Evolutionary conservation across 1,140 invertebrate species (phyloP).

Genomic region (Conus ventricosus): DNA sequence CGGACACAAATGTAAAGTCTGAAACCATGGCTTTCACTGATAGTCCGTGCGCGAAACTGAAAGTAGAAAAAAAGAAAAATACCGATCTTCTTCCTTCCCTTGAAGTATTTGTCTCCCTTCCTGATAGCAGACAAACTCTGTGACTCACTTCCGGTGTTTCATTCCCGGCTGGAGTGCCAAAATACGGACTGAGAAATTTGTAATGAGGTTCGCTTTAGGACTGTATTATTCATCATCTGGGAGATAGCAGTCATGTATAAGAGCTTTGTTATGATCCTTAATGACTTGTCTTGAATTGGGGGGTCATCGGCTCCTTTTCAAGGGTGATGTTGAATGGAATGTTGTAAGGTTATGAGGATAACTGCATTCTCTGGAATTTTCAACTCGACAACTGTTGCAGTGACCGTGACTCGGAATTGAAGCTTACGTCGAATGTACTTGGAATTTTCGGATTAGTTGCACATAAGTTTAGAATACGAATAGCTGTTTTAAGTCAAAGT

Average conservation of each 20-base stretch:
- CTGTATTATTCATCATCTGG: not conserved
- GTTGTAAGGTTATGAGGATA: no score
- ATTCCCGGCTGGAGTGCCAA: slow-evolving; percentile 28
- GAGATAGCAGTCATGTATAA: not conserved
- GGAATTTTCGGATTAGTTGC: no score
- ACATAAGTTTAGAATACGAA: no score
- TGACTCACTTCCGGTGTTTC: slow-evolving; percentile 36
- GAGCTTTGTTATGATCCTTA: not conserved
- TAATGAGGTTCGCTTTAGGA: slow-evolving; percentile 22
- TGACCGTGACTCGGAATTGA: no score
- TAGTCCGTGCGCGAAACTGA: no score
- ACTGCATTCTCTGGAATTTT: no score
- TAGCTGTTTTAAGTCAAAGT: no score
- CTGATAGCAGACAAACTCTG: not conserved
- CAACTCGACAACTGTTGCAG: no score
- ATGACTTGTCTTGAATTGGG: not conserved
- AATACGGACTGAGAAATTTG: slow-evolving; percentile 19
- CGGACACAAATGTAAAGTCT: no score
- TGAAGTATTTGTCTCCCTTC: not conserved
- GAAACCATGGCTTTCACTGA: no score
- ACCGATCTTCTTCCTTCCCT: not conserved
- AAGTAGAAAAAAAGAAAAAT: not conserved
- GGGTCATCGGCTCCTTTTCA: not conserved
- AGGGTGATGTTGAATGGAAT: not conserved
- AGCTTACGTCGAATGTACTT: no score